Base-by-base conservation (phyloP, 1,140 invertebrate genomes). In the Trachymyrmex septentrionalis region DNA sequence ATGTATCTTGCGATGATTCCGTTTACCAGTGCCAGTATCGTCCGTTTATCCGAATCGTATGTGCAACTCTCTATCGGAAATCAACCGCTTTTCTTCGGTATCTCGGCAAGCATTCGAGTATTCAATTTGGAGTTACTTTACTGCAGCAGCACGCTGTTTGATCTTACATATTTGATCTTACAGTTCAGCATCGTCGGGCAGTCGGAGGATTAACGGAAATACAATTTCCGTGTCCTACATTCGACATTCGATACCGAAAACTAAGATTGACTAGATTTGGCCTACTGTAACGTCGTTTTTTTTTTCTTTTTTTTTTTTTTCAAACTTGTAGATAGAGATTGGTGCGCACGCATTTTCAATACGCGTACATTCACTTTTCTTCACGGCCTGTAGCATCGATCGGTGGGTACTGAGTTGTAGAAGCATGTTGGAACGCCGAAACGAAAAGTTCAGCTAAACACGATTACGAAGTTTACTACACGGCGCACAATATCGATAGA, bases 1-100 rank as follows among this genome's bases (percentile, higher is more conserved):
- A 61, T 73, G 69, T 84, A 84, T 75, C 80, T 75, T 84, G 80
- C 19, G 55, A 73, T 55, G 38, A 84, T 84, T 84, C 80, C 48
- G 44, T 84, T 84, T 84, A 27, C 27, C 27, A 4, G 27, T 61
- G 24, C 38, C 38, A 44, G 38, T 75, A 50, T 63, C 55, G 44
- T 4, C 19, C 38, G 69, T 50, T 84, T 34, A 84, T 73, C 38
- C 12, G 38, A 30, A 75, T 59, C 44, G 3, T 14, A 24, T 34
- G 55, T 63, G 53, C 57, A 48, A 12, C 21, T 34, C 38, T 30
- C 34, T 19, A 82, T 50, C 69, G 27, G 24, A 48, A 59, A 50
- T 24, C 30, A n/a, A 34, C 14, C 12, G 14, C 57, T 55, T 81
- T 81, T 81, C 64, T 81, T 55, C 4, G 12, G 2, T 16, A 66